Percentiles rank a stretch among this genome's conserved stretches.
These are phyloP conservation scores for Drosophila anomalipes DNA, from an alignment of 2,888 invertebrate species.

Conservation along the genomic window DNA sequence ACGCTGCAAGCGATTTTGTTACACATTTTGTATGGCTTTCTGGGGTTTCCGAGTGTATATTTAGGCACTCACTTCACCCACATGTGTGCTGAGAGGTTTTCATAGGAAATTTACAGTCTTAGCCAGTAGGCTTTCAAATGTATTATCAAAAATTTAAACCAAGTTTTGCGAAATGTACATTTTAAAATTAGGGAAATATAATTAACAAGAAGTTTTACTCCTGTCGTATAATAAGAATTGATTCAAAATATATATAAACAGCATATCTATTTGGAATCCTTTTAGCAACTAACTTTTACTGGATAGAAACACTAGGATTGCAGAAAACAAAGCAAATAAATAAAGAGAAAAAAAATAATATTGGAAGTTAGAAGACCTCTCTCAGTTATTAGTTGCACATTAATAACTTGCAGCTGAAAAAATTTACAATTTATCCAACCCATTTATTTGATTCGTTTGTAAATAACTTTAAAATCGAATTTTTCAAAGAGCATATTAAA, in stretches of 20 bases:
- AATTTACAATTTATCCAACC: not conserved
- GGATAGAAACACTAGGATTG: too few species aligned
- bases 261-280: too few species aligned
- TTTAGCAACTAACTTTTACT: not conserved
- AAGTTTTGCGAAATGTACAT: not conserved
- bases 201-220: not conserved
- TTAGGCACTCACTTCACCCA: slow-evolving; percentile 36
- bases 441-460: not conserved
- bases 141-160: not conserved
- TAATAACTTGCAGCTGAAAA: not conserved
- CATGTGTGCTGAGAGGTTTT: slow-evolving; percentile 20
- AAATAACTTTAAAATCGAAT: not conserved
- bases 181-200: not conserved
- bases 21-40: slow-evolving; percentile 29
- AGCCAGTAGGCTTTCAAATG: slow-evolving; percentile 2
- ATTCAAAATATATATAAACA: not conserved
- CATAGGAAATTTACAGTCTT: not conserved
- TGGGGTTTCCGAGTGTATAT: slow-evolving; percentile 21
- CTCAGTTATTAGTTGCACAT: too few species aligned
- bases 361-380: not conserved
- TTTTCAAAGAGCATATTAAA: not conserved
- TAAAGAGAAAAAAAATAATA: not conserved
- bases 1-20: slow-evolving; percentile 53
- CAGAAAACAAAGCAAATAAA: too few species aligned
- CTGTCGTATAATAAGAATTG: not conserved